A percentile compares a stretch with the other conserved stretches of the same genome.
These are phyloP conservation scores for Acanthurus leucopareius DNA, from an alignment of 2,797 vertebrate genomes.

Conservation along the genomic window DNA sequence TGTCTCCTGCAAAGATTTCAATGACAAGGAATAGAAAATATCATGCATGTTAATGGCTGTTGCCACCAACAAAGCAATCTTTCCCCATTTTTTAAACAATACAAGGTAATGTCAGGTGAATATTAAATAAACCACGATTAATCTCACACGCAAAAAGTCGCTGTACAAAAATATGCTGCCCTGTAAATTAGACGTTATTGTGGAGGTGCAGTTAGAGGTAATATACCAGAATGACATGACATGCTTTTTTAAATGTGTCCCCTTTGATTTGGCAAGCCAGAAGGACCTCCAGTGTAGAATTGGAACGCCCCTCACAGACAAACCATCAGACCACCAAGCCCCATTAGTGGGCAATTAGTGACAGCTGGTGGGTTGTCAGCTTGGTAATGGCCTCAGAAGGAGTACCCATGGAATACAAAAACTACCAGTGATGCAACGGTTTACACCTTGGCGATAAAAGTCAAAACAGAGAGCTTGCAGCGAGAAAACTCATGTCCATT, in stretches of 20 bases:
- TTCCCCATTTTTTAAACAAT: constrained; percentile 58
- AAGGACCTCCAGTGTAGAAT: constrained; percentile 86
- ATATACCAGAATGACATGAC: constrained; percentile 84
- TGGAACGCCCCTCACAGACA: constrained; percentile 86
- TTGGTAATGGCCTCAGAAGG: constrained; percentile 88
- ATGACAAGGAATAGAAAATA: constrained; percentile 86
- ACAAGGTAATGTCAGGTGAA: constrained; percentile 76
- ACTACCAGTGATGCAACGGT: constrained; percentile 67
- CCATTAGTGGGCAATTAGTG: constrained; percentile 91
- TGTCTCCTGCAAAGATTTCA: constrained; percentile 86
- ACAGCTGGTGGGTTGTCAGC: constrained; percentile 90
- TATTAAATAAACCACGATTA: constrained; percentile 74
- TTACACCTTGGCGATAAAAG: constrained; percentile 73
- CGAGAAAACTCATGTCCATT: constrained; percentile 46
- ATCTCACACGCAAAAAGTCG: constrained; percentile 65
- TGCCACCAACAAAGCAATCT: constrained; percentile 75
- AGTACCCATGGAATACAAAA: constrained; percentile 85
- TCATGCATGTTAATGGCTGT: constrained; percentile 81
- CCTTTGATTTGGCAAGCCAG: constrained; percentile 85
- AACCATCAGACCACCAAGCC: constrained; percentile 87
- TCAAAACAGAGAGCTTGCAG: constrained; percentile 60
- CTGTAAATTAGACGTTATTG: constrained; percentile 65
- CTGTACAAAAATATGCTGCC: constrained; percentile 53
- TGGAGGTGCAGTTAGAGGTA: constrained; percentile 76
- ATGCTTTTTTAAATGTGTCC: constrained; percentile 86